Evolutionary conservation across 2,113 vertebrate species (phyloP).

Genomic region (Laterallus jamaicensis): DNA sequence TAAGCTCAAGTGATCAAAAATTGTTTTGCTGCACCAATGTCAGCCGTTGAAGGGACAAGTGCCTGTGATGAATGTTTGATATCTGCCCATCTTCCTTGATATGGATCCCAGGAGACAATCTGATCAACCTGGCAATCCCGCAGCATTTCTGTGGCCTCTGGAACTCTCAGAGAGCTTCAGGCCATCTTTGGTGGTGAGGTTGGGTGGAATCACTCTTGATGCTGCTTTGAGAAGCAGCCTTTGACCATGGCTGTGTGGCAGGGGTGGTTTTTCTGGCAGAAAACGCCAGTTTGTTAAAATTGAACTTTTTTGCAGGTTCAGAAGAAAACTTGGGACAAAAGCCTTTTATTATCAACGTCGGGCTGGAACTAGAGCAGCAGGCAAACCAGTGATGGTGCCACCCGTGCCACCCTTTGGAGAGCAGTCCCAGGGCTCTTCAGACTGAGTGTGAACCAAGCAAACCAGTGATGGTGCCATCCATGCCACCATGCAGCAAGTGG

Average conservation of each 20-base stretch:
- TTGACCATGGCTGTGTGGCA: not conserved
- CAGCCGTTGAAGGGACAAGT: conserved; percentile 18
- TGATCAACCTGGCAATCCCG: not conserved
- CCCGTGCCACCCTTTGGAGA: not conserved
- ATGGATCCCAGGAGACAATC: not conserved
- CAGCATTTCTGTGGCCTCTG: not conserved
- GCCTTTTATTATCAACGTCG: rapidly evolving
- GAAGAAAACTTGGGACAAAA: not conserved
- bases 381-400: not conserved
- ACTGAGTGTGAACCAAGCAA: not conserved
- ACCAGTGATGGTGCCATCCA: rapidly evolving
- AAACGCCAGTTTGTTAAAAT: not conserved
- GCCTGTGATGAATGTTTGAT: conserved; percentile 28
- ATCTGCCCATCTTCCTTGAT: conserved; percentile 7
- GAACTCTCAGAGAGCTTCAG: not conserved
- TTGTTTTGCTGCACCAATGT: not conserved
- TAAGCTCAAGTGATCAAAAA: conserved; percentile 28
- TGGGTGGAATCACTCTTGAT: not conserved
- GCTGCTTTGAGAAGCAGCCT: not conserved
- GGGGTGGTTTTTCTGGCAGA: not conserved
- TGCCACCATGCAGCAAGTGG: not conserved
- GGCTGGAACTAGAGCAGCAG: not conserved
- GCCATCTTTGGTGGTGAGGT: not conserved
- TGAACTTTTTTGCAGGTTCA: not conserved
- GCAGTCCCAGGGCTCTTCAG: not conserved